Evolutionary conservation across 2,113 vertebrate genomes (phyloP).

Genomic region (Platichthys stellatus): DNA sequence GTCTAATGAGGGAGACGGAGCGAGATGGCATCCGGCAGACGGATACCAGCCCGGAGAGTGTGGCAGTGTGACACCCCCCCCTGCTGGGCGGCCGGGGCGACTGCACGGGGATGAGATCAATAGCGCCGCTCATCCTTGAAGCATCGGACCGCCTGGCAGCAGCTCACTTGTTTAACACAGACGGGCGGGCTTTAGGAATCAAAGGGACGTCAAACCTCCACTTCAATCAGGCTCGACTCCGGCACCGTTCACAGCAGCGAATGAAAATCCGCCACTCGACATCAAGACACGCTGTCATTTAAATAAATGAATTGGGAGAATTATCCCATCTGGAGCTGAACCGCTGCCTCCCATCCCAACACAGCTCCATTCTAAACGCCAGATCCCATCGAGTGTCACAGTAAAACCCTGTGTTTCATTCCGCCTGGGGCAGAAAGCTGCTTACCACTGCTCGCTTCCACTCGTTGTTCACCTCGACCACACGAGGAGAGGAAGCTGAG

Average conservation of each 20-base stretch:
- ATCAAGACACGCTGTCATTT: slow-evolving; percentile 23
- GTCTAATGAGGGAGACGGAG: slow-evolving; percentile 65
- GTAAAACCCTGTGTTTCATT: neutral
- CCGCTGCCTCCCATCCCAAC: too few species aligned
- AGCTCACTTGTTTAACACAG: slow-evolving; percentile 55
- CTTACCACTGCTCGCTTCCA: slow-evolving; percentile 3
- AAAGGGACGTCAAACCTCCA: slow-evolving; percentile 47
- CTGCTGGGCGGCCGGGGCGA: slow-evolving; percentile 62
- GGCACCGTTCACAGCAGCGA: neutral
- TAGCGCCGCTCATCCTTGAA: slow-evolving; percentile 56
- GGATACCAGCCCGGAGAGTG: slow-evolving; percentile 38
- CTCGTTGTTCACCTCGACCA: neutral
- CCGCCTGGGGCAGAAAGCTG: neutral
- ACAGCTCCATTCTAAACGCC: neutral
- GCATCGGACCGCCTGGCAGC: slow-evolving; percentile 52
- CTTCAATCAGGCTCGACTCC: slow-evolving; percentile 42
- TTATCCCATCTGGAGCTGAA: neutral
- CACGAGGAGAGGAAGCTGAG: neutral
- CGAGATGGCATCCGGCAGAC: slow-evolving; percentile 30
- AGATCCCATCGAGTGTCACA: neutral
- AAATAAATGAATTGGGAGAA: slow-evolving; percentile 20
- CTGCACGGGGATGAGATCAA: slow-evolving; percentile 55
- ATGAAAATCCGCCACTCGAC: slow-evolving; percentile 25
- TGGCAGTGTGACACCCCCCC: slow-evolving; percentile 66
- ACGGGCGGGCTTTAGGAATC: slow-evolving; percentile 48